A percentile compares a stretch with the other conserved stretches of the same genome.
These are phyloP conservation scores for Diabrotica undecimpunctata DNA, from an alignment of 1,140 invertebrate species.

Conservation along the genomic window DNA sequence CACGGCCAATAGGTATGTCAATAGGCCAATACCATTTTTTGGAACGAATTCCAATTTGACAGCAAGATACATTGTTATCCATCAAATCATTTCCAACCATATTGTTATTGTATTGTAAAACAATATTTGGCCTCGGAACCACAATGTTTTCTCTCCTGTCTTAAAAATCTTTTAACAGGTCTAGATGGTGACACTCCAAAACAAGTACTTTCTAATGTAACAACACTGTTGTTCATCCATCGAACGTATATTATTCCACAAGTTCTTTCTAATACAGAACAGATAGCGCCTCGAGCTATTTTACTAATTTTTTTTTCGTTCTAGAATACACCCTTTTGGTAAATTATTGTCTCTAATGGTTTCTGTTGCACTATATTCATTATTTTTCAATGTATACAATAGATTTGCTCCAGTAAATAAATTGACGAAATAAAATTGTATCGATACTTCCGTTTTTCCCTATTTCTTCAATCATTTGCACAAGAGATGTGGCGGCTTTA, in stretches of 20 bases:
- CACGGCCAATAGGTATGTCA: constrained; percentile 33
- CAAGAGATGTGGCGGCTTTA: constrained; percentile 27
- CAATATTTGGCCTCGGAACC: constrained; percentile 14
- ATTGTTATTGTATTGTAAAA: constrained; percentile 14
- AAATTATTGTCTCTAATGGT: constrained; percentile 28
- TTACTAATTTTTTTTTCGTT: constrained; percentile 25
- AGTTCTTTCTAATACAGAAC: no score
- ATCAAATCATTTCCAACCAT: constrained; percentile 20
- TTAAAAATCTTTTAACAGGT: no score
- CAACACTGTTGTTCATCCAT: no score
- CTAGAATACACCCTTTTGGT: constrained; percentile 24
- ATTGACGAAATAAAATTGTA: not conserved
- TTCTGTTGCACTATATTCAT: constrained; percentile 21
- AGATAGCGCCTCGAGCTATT: no score
- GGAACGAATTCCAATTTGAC: no score
- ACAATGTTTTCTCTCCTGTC: no score
- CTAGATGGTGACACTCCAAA: no score
- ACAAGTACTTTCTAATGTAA: no score
- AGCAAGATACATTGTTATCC: constrained; percentile 13
- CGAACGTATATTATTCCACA: no score
- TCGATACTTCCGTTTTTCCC: not conserved
- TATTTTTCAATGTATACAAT: no score
- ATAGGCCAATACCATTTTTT: constrained; percentile 17
- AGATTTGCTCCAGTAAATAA: no score
- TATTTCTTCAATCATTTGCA: constrained; percentile 8